These are phyloP conservation scores for Protonibea diacanthus DNA, from an alignment of 2,797 vertebrate genomes.

Conservation along the genomic window DNA sequence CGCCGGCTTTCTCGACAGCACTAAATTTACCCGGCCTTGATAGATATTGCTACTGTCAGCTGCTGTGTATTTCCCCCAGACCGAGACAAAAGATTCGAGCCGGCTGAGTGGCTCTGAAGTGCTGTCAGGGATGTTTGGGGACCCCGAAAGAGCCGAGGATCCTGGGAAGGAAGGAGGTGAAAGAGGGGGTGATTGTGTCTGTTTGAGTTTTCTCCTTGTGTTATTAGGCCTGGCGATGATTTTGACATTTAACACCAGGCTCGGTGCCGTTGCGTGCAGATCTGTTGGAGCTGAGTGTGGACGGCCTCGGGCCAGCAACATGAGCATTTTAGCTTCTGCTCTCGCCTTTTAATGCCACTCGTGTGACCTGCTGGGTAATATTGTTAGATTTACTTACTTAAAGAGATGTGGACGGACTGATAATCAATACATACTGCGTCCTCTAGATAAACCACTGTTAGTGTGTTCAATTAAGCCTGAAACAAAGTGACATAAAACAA, in stretches of 20 bases:
- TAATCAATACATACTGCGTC: constrained; percentile 11
- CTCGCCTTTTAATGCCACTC: constrained; percentile 41
- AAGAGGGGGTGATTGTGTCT: constrained; percentile 5
- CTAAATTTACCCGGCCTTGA: constrained; percentile 43
- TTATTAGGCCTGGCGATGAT: constrained; percentile 18
- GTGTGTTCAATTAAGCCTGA: not conserved
- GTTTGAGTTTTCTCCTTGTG: too few species aligned
- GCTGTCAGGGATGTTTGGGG: constrained; percentile 22
- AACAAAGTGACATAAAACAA: not conserved
- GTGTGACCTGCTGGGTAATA: constrained; percentile 25
- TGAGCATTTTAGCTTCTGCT: constrained; percentile 47
- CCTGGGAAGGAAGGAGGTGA: not conserved
- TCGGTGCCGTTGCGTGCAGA: constrained; percentile 26
- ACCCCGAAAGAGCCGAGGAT: not conserved
- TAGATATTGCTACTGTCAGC: constrained; percentile 55
- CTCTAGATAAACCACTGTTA: not conserved
- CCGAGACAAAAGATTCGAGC: constrained; percentile 28
- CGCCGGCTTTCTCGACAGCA: constrained; percentile 8
- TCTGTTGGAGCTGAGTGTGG: constrained; percentile 44
- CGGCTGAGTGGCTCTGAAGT: constrained; percentile 27
- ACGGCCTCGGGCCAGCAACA: constrained; percentile 39
- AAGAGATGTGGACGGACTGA: not conserved
- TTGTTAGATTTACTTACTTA: constrained; percentile 5
- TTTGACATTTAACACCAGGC: constrained; percentile 59
- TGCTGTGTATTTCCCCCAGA: constrained; percentile 26